These are phyloP conservation scores for Ia io DNA, from an alignment of 2,113 vertebrate species.

Conservation along the genomic window DNA sequence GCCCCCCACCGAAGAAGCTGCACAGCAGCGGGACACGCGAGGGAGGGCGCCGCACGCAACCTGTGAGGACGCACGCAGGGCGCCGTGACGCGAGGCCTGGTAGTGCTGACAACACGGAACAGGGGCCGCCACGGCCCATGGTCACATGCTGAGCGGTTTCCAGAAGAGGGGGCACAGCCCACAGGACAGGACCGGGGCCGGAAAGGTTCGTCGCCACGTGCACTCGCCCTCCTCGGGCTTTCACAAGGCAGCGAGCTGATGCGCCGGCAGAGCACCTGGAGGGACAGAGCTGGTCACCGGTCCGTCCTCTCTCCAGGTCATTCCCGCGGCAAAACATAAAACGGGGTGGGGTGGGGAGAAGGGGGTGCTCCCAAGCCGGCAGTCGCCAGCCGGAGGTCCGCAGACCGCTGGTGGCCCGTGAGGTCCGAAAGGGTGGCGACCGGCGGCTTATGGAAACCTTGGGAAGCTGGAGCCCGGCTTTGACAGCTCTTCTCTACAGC, in stretches of 20 bases:
- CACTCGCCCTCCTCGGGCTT: background rate
- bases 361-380: no score
- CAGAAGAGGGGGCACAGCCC: background rate
- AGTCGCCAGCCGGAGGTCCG: no score
- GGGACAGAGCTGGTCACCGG: background rate
- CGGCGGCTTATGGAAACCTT: no score
- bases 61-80: background rate
- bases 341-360: background rate
- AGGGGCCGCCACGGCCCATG: background rate
- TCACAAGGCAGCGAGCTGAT: background rate
- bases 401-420: no score
- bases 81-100: conserved; percentile 11
- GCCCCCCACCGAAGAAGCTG: conserved; percentile 24
- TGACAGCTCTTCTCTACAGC: background rate
- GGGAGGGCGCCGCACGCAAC: conserved; percentile 53
- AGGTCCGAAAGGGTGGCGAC: no score
- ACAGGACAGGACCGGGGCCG: background rate
- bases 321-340: no score
- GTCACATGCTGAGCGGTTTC: background rate
- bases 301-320: no score
- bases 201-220: background rate
- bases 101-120: conserved; percentile 45
- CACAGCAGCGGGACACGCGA: background rate
- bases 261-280: background rate
- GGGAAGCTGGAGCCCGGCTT: background rate